Conservation (phyloP, 2,113 vertebrate species). For the Grallaria varia region DNA sequence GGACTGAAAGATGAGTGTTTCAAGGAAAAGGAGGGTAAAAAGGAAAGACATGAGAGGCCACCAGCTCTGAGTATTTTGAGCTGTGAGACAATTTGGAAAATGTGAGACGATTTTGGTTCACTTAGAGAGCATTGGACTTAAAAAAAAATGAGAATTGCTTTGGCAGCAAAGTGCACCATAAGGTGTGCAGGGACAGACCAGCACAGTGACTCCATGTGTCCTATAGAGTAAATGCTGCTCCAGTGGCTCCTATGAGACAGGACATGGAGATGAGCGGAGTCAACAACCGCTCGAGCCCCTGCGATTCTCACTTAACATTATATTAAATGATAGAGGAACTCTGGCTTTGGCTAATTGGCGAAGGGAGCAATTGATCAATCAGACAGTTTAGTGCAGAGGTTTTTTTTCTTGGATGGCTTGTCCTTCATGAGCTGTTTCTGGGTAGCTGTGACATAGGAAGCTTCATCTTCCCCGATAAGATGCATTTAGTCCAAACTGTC, state of each 20-base stretch:
- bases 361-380: conserved; percentile 8
- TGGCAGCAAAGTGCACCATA: conserved; percentile 35
- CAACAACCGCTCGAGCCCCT: neutral
- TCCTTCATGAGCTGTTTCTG: neutral
- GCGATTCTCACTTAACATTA: neutral
- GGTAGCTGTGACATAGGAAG: neutral
- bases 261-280: conserved; percentile 52
- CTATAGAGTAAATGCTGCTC: conserved; percentile 47
- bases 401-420: neutral
- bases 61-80: neutral
- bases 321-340: neutral
- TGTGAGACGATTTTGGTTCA: neutral
- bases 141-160: conserved; percentile 66
- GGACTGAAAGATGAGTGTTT: neutral
- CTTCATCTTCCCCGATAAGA: neutral
- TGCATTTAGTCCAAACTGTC: neutral
- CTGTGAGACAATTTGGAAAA: neutral
- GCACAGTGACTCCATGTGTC: conserved; percentile 29
- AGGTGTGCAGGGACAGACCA: conserved; percentile 68
- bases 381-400: neutral
- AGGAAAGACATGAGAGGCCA: neutral
- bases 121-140: conserved; percentile 50
- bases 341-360: conserved; percentile 27
- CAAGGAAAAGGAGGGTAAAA: neutral
- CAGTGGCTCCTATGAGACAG: conserved; percentile 39